Evolutionary conservation across 2,888 invertebrate species (phyloP).

Genomic region (Dicranocentrus wangi): DNA sequence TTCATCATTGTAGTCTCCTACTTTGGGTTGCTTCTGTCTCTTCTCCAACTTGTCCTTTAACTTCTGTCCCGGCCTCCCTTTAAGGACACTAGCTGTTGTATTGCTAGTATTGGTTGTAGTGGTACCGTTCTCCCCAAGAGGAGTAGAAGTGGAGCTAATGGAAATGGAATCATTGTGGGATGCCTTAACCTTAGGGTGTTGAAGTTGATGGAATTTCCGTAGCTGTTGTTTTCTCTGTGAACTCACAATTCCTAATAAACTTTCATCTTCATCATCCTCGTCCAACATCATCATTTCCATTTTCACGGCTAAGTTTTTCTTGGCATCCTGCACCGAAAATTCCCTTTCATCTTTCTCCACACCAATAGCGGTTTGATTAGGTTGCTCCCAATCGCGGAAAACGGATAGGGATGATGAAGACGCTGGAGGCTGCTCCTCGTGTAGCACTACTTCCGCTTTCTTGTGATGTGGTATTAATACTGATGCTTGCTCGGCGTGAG

Average conservation of each 20-base stretch:
- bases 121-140: constrained; percentile 2
- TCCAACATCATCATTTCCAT: constrained; percentile 45
- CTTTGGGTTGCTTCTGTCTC: too few relatives aligned
- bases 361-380: constrained; percentile 4
- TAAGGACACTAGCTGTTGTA: constrained; percentile 12
- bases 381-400: constrained; percentile 1
- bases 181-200: constrained; percentile 22
- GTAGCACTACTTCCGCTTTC: not conserved
- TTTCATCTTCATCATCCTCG: constrained; percentile 49
- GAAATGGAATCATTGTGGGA: constrained; percentile 32
- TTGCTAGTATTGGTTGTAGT: constrained; percentile 18
- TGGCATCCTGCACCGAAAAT: constrained; percentile 6
- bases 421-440: constrained; percentile 9
- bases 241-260: constrained; percentile 25
- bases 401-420: not conserved
- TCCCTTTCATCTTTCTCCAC: constrained; percentile 20
- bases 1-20: constrained; percentile 24
- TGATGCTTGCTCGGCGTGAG: constrained; percentile 22
- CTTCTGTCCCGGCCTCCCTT: too few relatives aligned
- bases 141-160: constrained; percentile 37
- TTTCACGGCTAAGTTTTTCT: constrained; percentile 14
- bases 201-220: constrained; percentile 29
- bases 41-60: constrained; percentile 31
- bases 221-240: constrained; percentile 47
- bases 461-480: not conserved